These are phyloP conservation scores for Ypsolopha scabrella DNA, from an alignment of 2,888 invertebrate genomes.

Conservation along the genomic window DNA sequence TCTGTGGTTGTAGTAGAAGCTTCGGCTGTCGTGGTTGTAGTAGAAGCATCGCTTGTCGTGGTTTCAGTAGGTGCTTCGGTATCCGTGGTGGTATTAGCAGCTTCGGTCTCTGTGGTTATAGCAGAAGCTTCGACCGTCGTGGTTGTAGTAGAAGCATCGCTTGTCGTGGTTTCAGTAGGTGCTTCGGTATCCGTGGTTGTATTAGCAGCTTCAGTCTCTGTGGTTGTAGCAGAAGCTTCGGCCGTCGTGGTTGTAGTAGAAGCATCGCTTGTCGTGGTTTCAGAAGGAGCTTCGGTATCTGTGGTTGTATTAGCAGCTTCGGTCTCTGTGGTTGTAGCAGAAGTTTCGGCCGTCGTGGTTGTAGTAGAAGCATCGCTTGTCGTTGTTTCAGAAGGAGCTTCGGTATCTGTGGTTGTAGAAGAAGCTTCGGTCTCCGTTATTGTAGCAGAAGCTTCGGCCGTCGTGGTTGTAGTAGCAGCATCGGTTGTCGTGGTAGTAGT, in stretches of 20 bases:
- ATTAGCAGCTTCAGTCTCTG: not conserved
- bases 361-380: not conserved
- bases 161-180: not conserved
- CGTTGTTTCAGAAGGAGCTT: not conserved
- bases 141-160: not conserved
- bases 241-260: too few relatives aligned
- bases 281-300: too few relatives aligned
- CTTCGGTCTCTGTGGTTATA: not conserved
- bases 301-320: too few relatives aligned
- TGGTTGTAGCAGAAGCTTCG: not conserved
- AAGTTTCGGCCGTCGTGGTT: not conserved
- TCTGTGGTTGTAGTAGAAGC: too few relatives aligned
- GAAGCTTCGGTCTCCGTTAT: not conserved
- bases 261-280: too few relatives aligned
- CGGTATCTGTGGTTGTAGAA: not conserved
- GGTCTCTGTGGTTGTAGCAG: too few relatives aligned
- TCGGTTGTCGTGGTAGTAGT: not conserved
- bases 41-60: not conserved
- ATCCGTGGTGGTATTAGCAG: not conserved
- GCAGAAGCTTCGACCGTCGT: not conserved
- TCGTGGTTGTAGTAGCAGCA: not conserved
- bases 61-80: not conserved
- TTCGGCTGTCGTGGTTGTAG: constrained; percentile 1
- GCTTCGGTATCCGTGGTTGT: not conserved
- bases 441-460: constrained; percentile 5